phyloP scores from a whole-genome alignment of 2,797 vertebrate genomes.

The Epinephelus awoara region DNA sequence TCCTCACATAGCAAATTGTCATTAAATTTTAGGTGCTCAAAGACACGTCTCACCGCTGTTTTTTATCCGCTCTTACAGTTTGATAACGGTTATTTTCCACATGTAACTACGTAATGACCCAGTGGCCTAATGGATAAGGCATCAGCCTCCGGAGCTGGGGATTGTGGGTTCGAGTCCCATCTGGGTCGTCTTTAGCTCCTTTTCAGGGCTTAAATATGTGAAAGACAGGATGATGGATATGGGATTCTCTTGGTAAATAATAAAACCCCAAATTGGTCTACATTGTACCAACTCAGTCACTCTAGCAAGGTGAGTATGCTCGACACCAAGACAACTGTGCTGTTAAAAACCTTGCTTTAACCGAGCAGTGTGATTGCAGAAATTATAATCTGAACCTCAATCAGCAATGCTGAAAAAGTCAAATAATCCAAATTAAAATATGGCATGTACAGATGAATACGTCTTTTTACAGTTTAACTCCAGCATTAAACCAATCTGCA shows the following conservation, averaged over 20 bases:
- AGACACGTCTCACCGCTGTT: fast-evolving
- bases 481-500: neutral
- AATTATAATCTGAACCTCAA: neutral
- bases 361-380: neutral
- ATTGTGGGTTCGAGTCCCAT: slow-evolving; percentile 90
- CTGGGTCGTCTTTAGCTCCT: slow-evolving; percentile 82
- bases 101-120: slow-evolving; percentile 74
- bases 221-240: fast-evolving
- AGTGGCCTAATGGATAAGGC: slow-evolving; percentile 91
- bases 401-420: neutral
- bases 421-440: neutral
- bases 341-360: neutral
- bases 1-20: fast-evolving
- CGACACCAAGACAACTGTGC: neutral
- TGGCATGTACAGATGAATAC: too few relatives aligned
- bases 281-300: neutral
- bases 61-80: fast-evolving
- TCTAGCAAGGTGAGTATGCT: too few relatives aligned
- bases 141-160: slow-evolving; percentile 88
- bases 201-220: slow-evolving; percentile 41
- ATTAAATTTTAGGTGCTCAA: fast-evolving
- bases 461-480: too few relatives aligned
- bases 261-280: too few relatives aligned
- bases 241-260: fast-evolving
- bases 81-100: slow-evolving; percentile 1